These are phyloP conservation scores for Plebejus argus DNA, from an alignment of 2,888 invertebrate species.

Conservation along the genomic window DNA sequence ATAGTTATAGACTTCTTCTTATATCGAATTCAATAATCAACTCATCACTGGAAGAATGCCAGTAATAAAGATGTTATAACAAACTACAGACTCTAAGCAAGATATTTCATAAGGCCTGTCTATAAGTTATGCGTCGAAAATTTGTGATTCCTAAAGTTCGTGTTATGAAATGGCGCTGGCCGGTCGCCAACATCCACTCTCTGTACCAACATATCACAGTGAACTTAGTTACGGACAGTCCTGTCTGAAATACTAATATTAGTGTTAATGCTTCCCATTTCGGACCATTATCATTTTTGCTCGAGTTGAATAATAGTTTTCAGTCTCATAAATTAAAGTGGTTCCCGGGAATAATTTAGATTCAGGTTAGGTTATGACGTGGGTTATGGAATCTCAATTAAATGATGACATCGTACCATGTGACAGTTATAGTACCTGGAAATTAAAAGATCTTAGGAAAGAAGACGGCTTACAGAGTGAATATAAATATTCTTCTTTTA, in stretches of 20 bases:
- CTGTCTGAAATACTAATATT: constrained; percentile 15
- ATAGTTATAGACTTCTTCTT: too few relatives aligned
- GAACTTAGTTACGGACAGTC: constrained; percentile 22
- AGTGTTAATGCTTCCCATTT: neutral
- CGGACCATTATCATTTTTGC: neutral
- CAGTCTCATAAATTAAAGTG: neutral
- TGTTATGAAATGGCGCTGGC: constrained; percentile 20
- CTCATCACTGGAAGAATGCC: neutral
- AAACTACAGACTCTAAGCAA: neutral
- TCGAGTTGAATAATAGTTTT: neutral
- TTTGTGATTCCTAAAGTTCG: constrained; percentile 25
- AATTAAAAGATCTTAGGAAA: neutral
- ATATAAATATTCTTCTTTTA: neutral
- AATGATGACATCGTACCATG: neutral
- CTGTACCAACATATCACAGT: constrained; percentile 17
- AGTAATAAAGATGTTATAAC: neutral
- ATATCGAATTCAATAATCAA: neutral
- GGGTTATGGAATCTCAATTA: neutral
- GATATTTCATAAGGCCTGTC: constrained; percentile 3
- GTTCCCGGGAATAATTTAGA: neutral
- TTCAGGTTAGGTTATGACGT: neutral
- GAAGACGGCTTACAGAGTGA: neutral
- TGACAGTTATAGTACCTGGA: neutral
- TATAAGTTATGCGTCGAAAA: constrained; percentile 28
- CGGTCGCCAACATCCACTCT: neutral